Percentiles rank a stretch among this genome's conserved stretches.
These are phyloP conservation scores for Yponomeuta plumbellus DNA, from an alignment of 2,888 invertebrate genomes.

Conservation along the genomic window DNA sequence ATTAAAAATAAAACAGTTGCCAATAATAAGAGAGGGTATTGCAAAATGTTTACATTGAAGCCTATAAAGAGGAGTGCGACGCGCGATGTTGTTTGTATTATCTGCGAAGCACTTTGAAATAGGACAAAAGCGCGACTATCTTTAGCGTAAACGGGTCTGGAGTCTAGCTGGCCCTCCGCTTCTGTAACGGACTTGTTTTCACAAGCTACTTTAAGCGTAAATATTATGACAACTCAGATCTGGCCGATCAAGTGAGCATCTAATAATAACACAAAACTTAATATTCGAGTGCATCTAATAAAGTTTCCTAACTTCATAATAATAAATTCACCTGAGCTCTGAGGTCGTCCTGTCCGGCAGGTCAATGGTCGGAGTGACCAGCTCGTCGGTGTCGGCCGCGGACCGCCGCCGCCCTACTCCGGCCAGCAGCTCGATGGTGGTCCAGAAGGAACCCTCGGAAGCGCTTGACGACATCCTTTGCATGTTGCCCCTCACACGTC, in stretches of 20 bases:
- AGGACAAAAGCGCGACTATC: background rate
- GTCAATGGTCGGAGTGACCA: slow-evolving; percentile 31
- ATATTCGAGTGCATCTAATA: background rate
- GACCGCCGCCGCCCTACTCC: slow-evolving; percentile 68
- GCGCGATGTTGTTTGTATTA: background rate
- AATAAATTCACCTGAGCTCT: slow-evolving; percentile 50
- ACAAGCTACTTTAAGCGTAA: background rate
- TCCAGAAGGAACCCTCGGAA: slow-evolving; percentile 76
- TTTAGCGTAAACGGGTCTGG: background rate
- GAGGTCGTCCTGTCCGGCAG: slow-evolving; percentile 45
- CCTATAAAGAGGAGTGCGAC: slow-evolving; percentile 2
- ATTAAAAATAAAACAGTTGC: slow-evolving; percentile 8
- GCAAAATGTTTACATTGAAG: background rate
- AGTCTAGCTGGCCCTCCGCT: background rate
- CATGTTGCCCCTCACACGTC: slow-evolving; percentile 53
- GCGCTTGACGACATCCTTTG: slow-evolving; percentile 60
- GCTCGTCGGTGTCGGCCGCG: slow-evolving; percentile 59
- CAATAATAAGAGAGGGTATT: slow-evolving; percentile 4
- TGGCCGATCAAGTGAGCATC: background rate
- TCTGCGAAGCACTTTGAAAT: background rate
- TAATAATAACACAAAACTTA: background rate
- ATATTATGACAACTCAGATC: background rate
- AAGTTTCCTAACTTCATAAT: background rate
- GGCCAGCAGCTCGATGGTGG: slow-evolving; percentile 78
- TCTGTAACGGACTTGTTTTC: background rate